Evolutionary conservation across 2,888 invertebrate species (phyloP).

Genomic region (Tachina lurida): DNA sequence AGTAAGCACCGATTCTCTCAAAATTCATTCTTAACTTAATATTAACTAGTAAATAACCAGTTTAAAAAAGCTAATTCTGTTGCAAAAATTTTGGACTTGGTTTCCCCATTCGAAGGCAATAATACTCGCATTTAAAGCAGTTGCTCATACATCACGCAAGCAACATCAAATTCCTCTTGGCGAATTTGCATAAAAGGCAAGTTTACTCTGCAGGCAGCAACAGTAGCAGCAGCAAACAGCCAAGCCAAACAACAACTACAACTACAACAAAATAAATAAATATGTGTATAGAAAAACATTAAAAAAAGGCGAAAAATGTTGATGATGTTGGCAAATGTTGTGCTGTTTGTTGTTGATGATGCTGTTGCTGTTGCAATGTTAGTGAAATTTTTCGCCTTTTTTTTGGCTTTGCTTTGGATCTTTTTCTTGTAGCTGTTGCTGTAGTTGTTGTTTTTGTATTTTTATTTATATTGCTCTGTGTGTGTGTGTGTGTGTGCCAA

Average conservation of each 20-base stretch:
- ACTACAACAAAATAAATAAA: conserved; percentile 48
- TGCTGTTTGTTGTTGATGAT: conserved; percentile 28
- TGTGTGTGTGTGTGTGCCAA: conserved; percentile 11
- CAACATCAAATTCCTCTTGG: conserved; percentile 29
- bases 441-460: conserved; percentile 39
- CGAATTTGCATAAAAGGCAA: conserved; percentile 2
- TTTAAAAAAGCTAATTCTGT: not conserved
- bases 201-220: conserved; percentile 6
- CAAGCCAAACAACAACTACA: conserved; percentile 29
- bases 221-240: conserved; percentile 9
- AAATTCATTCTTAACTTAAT: too few species aligned
- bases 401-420: conserved; percentile 16
- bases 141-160: conserved; percentile 20
- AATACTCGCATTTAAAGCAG: not conserved
- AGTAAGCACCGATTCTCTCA: too few species aligned
- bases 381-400: conserved; percentile 67
- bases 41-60: too few species aligned
- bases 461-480: conserved; percentile 55
- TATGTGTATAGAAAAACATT: conserved; percentile 79
- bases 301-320: conserved; percentile 75
- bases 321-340: conserved; percentile 54
- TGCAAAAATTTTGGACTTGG: not conserved
- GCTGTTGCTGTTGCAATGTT: conserved; percentile 55
- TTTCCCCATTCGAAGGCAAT: not conserved
- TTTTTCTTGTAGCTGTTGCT: conserved; percentile 13